phyloP scores from a whole-genome alignment of 2,113 vertebrate species.

The Gymnogyps californianus region DNA sequence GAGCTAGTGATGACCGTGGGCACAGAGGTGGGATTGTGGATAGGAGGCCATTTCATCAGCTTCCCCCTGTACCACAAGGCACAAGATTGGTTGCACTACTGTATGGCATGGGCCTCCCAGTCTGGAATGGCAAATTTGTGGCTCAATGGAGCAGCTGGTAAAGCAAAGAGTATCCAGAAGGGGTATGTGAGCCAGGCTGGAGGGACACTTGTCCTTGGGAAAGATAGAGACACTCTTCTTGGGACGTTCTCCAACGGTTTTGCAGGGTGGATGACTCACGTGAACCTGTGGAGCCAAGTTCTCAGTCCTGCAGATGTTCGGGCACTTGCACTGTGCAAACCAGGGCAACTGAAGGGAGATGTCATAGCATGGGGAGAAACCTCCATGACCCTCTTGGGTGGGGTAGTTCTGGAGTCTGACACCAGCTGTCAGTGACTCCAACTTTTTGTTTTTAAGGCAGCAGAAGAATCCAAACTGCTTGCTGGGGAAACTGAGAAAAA shows the following conservation, averaged over 20 bases:
- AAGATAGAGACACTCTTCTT: constrained; percentile 74
- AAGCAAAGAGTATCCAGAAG: constrained; percentile 53
- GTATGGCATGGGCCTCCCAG: constrained; percentile 76
- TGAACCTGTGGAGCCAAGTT: constrained; percentile 81
- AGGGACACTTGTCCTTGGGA: constrained; percentile 75
- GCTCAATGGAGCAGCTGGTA: constrained; percentile 74
- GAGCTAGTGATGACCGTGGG: constrained; percentile 76
- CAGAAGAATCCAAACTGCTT: background rate
- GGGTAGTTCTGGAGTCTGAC: constrained; percentile 77
- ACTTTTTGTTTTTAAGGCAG: background rate
- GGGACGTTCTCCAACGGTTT: constrained; percentile 75
- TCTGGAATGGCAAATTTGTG: constrained; percentile 66
- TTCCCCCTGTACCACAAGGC: constrained; percentile 65
- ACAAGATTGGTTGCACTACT: constrained; percentile 77
- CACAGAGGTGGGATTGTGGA: constrained; percentile 71
- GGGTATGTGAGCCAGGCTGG: constrained; percentile 65
- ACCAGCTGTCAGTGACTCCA: constrained; percentile 70
- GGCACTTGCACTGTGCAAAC: constrained; percentile 71
- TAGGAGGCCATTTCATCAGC: constrained; percentile 76
- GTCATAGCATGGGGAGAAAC: constrained; percentile 80
- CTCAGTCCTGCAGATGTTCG: constrained; percentile 66
- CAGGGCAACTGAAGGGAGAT: constrained; percentile 60
- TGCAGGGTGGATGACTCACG: constrained; percentile 71
- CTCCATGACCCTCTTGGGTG: constrained; percentile 72
- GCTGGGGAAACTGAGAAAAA: background rate